Base-by-base conservation (phyloP, 2,888 invertebrate genomes). In the Nesidiocoris tenuis region DNA sequence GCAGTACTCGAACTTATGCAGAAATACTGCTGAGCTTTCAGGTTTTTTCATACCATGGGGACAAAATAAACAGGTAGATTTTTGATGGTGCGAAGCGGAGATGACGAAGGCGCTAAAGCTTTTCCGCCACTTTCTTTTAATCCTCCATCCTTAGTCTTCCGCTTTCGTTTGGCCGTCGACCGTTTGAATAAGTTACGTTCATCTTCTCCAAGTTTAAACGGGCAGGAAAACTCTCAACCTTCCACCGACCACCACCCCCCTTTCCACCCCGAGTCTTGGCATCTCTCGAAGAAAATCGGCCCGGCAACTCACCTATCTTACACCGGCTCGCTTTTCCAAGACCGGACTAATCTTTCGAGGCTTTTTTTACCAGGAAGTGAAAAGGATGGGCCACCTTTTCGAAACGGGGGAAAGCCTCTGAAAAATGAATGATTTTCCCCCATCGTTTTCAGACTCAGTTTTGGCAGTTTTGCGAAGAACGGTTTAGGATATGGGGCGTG, bases 131-230 rank as follows among this genome's bases (percentile, higher is more conserved):
- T 39, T 39, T 12, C 39, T 39, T 39, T 39, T 39, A 39, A 39
- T 39, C 39, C 39, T 39, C 39, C 12, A 3, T 39, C n/a, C n/a
- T n/a, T n/a, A n/a, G n/a, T 39, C 39, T 39, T 39, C 39, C 5
- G 5, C 39, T 39, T 39, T 12, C 39, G 39, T 12, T 39, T 39
- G 39, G 39, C 39, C 3, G 39, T 39, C 39, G 39, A 12, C 25
- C 17, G 39, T 39, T 19, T 65, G 65, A 65, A 65, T 65, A 65
- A 65, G 65, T 65, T 39, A 65, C 65, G 65, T 65, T 65, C 65
- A 65, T 65, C 65, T 39, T 24, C 65, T 65, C 65, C 39, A 65
- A 65, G 65, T 65, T 65, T 65, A 65, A 65, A 65, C 65, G 65
- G 65, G 39, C 39, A 25, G 54, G 65, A 65, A 65, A 65, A 39